These are phyloP conservation scores for Nansenia antarctica DNA, from an alignment of 2,113 vertebrate genomes.

Conservation along the genomic window DNA sequence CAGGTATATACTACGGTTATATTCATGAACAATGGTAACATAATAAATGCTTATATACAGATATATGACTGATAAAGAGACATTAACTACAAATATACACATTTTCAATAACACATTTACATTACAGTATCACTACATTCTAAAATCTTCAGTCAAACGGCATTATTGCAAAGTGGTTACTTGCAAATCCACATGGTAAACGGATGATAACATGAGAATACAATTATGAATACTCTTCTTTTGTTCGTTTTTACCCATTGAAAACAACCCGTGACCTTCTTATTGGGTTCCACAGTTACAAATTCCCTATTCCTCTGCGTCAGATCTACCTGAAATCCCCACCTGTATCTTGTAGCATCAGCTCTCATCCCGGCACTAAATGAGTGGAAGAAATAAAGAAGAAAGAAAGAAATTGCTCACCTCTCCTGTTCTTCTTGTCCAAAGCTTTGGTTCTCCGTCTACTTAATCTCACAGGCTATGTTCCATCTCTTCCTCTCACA, in stretches of 20 bases:
- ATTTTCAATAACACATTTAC: too few species aligned
- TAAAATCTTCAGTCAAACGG: too few species aligned
- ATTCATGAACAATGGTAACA: too few species aligned
- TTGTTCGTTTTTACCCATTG: not conserved
- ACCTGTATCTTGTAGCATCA: not conserved
- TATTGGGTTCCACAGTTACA: not conserved
- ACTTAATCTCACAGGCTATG: conserved; percentile 60
- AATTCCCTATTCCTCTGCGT: not conserved
- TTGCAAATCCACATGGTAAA: not conserved
- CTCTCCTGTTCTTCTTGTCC: conserved; percentile 23
- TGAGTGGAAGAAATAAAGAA: not conserved
- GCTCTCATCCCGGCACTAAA: not conserved
- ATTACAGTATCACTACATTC: not conserved
- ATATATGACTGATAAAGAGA: too few species aligned
- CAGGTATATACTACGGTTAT: too few species aligned
- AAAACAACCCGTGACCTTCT: not conserved
- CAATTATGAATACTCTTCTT: not conserved
- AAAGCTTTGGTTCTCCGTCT: conserved; percentile 35
- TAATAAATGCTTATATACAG: too few species aligned
- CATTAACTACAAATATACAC: too few species aligned
- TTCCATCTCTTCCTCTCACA: conserved; percentile 51
- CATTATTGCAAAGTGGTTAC: too few species aligned
- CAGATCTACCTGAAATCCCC: not conserved
- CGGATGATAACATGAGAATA: not conserved
- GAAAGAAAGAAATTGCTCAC: conserved; percentile 40